Evolutionary conservation across 1,140 invertebrate genomes (phyloP).

Genomic region (Drosophila dunni): DNA sequence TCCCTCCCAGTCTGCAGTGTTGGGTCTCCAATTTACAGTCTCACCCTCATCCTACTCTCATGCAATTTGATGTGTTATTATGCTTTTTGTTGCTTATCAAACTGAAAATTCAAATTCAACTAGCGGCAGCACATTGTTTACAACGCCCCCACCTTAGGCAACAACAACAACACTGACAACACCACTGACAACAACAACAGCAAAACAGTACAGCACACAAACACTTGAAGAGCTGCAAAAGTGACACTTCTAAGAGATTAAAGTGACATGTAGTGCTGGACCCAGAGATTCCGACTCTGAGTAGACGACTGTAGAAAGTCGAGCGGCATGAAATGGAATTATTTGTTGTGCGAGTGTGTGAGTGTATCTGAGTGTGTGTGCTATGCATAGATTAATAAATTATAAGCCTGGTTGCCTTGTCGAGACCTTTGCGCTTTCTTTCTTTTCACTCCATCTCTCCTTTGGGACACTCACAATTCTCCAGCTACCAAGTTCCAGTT

Average conservation of each 20-base stretch:
- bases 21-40: background rate
- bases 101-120: slow-evolving; percentile 82
- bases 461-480: slow-evolving; percentile 55
- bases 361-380: slow-evolving; percentile 45
- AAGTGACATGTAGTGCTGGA: slow-evolving; percentile 77
- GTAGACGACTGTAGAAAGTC: slow-evolving; percentile 54
- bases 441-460: slow-evolving; percentile 65
- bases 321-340: slow-evolving; percentile 55
- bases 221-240: slow-evolving; percentile 82
- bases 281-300: slow-evolving; percentile 10
- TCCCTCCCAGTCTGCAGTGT: background rate
- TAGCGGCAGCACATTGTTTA: slow-evolving; percentile 77
- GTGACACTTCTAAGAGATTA: slow-evolving; percentile 81
- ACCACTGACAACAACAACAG: slow-evolving; percentile 31
- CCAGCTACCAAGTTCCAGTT: background rate
- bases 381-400: slow-evolving; percentile 82
- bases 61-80: slow-evolving; percentile 81
- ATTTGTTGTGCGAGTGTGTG: slow-evolving; percentile 48
- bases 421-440: slow-evolving; percentile 56
- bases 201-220: slow-evolving; percentile 51
- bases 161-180: slow-evolving; percentile 16
- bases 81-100: slow-evolving; percentile 81
- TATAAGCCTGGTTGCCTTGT: slow-evolving; percentile 64
- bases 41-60: slow-evolving; percentile 8
- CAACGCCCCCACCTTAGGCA: slow-evolving; percentile 59